phyloP scores from a whole-genome alignment of 1,140 invertebrate species.

The Drosophila punjabiensis region DNA sequence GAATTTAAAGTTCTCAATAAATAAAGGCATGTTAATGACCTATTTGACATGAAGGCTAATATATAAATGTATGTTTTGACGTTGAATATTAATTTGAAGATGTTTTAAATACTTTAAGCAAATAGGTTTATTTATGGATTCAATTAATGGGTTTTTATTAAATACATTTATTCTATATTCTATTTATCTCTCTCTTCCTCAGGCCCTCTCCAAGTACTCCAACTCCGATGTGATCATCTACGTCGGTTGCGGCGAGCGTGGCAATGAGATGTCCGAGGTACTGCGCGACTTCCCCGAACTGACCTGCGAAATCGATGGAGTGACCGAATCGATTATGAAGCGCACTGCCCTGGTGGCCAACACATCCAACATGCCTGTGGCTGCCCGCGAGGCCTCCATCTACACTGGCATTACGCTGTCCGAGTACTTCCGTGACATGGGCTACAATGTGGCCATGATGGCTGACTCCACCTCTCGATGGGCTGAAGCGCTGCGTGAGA shows the following conservation, averaged over 20 bases:
- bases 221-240: slow-evolving; percentile 99
- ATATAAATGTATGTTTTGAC: not conserved
- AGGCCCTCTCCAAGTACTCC: slow-evolving; percentile 98
- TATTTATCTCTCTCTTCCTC: not conserved
- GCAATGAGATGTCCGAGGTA: slow-evolving; percentile 95
- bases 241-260: slow-evolving; percentile 99
- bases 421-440: slow-evolving; percentile 99
- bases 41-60: not conserved
- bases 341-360: slow-evolving; percentile 99
- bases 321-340: slow-evolving; percentile 99
- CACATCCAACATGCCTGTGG: slow-evolving; percentile 99
- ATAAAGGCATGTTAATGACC: not conserved
- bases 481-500: slow-evolving; percentile 99
- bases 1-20: not conserved
- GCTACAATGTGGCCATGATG: slow-evolving; percentile 99
- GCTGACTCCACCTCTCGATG: slow-evolving; percentile 99
- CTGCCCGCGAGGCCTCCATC: slow-evolving; percentile 99
- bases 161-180: not conserved
- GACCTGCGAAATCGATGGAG: slow-evolving; percentile 97
- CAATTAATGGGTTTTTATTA: no score
- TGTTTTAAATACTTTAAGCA: not conserved
- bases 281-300: slow-evolving; percentile 99
- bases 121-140: no score
- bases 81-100: not conserved
- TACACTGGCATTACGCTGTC: slow-evolving; percentile 99